A percentile compares a stretch with the other conserved stretches of the same genome.
Evolutionary conservation across 2,113 vertebrate species (phyloP).

Genomic region (Plotosus lineatus): DNA sequence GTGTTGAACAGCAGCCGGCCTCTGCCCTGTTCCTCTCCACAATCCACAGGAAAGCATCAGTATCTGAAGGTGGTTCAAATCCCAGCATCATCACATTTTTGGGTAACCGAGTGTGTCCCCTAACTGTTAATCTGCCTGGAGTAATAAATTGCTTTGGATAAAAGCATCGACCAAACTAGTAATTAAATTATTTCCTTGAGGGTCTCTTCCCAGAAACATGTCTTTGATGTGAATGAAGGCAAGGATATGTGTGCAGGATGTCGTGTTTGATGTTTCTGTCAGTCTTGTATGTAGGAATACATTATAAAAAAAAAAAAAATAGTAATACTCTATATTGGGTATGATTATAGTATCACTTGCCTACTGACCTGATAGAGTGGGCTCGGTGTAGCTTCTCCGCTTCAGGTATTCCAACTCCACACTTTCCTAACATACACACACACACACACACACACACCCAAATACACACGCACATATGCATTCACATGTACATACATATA

Average conservation of each 20-base stretch:
- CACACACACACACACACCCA: too few relatives aligned
- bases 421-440: conserved; percentile 46
- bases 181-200: background rate
- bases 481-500: too few relatives aligned
- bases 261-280: too few relatives aligned
- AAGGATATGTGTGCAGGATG: background rate
- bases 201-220: background rate
- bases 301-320: too few relatives aligned
- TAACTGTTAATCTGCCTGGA: background rate
- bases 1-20: too few relatives aligned
- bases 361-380: conserved; percentile 53
- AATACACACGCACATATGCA: background rate
- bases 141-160: background rate
- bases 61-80: background rate
- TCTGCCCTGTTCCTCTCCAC: too few relatives aligned
- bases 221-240: background rate
- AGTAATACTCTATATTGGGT: too few relatives aligned
- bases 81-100: background rate
- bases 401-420: conserved; percentile 40
- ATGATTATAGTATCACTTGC: background rate
- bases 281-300: too few relatives aligned
- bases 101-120: background rate
- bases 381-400: conserved; percentile 25
- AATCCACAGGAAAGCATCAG: background rate
- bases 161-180: background rate